Base-by-base conservation (phyloP, 2,888 invertebrate species). In the Microdon myrmicae region DNA sequence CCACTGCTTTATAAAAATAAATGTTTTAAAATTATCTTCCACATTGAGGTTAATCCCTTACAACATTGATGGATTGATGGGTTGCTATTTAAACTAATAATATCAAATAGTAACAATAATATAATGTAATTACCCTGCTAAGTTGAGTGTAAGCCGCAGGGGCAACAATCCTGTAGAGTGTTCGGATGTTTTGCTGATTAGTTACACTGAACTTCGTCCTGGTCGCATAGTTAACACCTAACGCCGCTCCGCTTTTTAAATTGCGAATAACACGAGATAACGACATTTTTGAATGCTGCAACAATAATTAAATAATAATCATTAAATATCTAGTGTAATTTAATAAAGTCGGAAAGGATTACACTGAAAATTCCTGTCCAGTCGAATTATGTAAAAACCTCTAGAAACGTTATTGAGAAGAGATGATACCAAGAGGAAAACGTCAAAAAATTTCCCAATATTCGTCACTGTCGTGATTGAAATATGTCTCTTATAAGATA, bases 181-280 rank as follows among this genome's bases (percentile, higher is more conserved):
- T 72, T 67, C 77, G 71, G 45, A 73, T 69, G 45, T 76, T 75
- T 69, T 74, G 70, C 47, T 72, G 75, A 43, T 70, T 64, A 68
- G 69, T 70, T 53, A n/a, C n/a, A n/a, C n/a, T n/a, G n/a, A n/a
- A n/a, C n/a, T n/a, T n/a, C n/a, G n/a, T n/a, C n/a, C n/a, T n/a
- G n/a, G n/a, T n/a, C n/a, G n/a, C n/a, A n/a, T n/a, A n/a, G n/a
- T n/a, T n/a, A n/a, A n/a, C n/a, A n/a, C n/a, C n/a, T n/a, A n/a
- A n/a, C n/a, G n/a, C n/a, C n/a, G n/a, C n/a, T n/a, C n/a, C n/a
- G n/a, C n/a, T n/a, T n/a, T n/a, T n/a, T n/a, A 76, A 74, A 59
- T 71, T 73, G 67, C 78, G 79, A 58, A 73, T 75, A 68, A 75
- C 69, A 74, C 76, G 79, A 71, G 77, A 72, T 68, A 78, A 71